Base-by-base conservation (phyloP, 1,140 invertebrate species). In the Akabosia matsudoensis region DNA sequence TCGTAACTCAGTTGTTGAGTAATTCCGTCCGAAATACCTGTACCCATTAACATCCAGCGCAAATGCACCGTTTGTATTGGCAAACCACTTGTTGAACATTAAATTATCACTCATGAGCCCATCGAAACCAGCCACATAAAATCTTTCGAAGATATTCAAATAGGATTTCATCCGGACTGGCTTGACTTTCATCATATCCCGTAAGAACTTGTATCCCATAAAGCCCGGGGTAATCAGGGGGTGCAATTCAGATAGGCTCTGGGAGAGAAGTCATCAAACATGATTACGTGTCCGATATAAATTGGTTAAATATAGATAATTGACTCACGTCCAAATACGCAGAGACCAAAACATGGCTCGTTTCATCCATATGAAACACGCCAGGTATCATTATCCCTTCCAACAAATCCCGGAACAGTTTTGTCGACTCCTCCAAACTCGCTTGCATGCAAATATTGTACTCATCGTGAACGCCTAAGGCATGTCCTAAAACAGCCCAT, bases 401-500 rank as follows among this genome's bases (percentile, higher is more conserved):
- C 54, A 24, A 16, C 7, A 56, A n/a, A 4, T 22, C n/a, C 22
- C 24, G 10, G 24, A 56, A 56, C 4, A 56, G n/a, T 24, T 56
- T 3, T 3, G 10, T 54, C 31, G 33, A 26, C 33, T 33, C 45
- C 61, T 64, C 31, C 13, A 30, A 70, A 33, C 18, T 10, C 10
- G 26, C 33, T 28, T 51, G 64, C 28, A 45, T 13, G 37, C 73
- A 74, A 33, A 86, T 78, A 74, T 86, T 86, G 73, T 83, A 84
- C 26, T 83, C 78, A 74, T 86, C 85, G 4, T 83, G 79, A 7
- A 85, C 81, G 0, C 85, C 85, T 16, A 86, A 73, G 33, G 84
- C 67, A 70, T 84, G 85, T 3, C 84, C 84, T 22, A 86, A 82
- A 1, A 83, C 82, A 28, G 82, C 74, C 85, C 85, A 86, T 71